Conservation (phyloP, 2,797 vertebrate species). For the Labeo calbasu region DNA sequence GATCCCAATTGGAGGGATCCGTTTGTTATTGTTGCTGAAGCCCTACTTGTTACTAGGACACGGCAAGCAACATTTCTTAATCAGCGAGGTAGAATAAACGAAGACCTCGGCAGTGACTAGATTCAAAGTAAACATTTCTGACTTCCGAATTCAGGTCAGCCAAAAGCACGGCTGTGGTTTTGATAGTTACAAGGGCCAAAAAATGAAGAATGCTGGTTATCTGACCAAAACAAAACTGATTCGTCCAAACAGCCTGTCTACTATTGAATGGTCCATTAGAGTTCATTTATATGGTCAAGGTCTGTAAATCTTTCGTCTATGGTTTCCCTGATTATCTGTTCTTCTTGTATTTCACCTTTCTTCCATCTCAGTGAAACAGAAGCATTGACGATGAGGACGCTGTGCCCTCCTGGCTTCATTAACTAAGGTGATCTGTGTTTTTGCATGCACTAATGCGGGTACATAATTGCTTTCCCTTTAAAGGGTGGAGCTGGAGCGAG, state of each 20-base stretch:
- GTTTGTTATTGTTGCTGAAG: conserved; percentile 49
- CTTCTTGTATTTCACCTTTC: background rate
- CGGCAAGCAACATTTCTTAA: conserved; percentile 34
- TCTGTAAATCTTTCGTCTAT: background rate
- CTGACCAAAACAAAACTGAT: background rate
- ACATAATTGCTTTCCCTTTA: conserved; percentile 55
- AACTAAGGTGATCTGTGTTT: conserved; percentile 44
- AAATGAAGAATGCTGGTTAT: conserved; percentile 11
- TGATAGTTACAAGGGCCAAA: background rate
- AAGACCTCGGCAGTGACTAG: conserved; percentile 46
- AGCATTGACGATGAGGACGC: background rate
- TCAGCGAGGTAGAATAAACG: conserved; percentile 10
- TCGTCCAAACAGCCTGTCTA: background rate
- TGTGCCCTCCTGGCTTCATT: conserved; percentile 6
- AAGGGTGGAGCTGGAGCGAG: conserved; percentile 27
- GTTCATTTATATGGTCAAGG: background rate
- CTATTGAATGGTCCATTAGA: conserved; percentile 16
- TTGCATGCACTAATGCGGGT: conserved; percentile 53
- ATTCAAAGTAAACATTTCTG: conserved; percentile 31
- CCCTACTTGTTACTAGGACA: conserved; percentile 50
- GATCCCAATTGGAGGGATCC: conserved; percentile 45
- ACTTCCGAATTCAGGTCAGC: conserved; percentile 15
- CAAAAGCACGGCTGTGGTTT: conserved; percentile 17
- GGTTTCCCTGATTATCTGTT: conserved; percentile 11
- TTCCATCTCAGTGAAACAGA: conserved; percentile 12